Evolutionary conservation across 2,113 vertebrate species (phyloP), one percentile per base, ranked within the genome.

Genomic region (Dolichotis patagonum): DNA sequence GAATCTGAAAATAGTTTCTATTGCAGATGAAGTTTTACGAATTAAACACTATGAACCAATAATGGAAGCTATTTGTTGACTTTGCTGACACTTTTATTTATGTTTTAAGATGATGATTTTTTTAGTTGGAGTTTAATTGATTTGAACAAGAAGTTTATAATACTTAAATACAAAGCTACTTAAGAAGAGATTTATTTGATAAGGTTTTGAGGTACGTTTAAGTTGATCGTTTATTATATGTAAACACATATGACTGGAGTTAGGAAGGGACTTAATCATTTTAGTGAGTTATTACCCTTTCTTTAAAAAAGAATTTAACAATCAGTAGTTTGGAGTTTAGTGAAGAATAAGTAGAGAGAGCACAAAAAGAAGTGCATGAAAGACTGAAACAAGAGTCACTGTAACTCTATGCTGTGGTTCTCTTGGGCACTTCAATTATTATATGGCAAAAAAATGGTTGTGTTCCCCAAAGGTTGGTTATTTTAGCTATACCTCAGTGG

Each of bases 131-230:
- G 43, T 92, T 91, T 86, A 90, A 81, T 67, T 26, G 5, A 7
- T 73, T 84, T 93, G 54, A 87, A 52, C 24, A 63, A 54, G 73
- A 80, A 43, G 8, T n/a, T 56, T 83, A 60, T 93, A 78, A 60
- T 10, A 43, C 14, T 14, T n/a, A 73, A 78, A 24, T 32, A 28
- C 13, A 52, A 81, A 96, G 46, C 32, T 73, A 12, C 60, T 87
- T 80, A 30, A 69, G 92, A 88, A 83, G n/a, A n/a, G n/a, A 28
- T 94, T 75, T 84, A n/a, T 24, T 92, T 84, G 38, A 35, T 56
- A 32, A 91, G 13, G 52, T 91, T 93, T 93, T 69, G 60, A 75
- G 54, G 54, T 69, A 28, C 71, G 67, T 28, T 88, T 52, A 24
- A 93, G 30, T 52, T 84, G 85, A 83, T 0, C 1, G 3, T 88